These are phyloP conservation scores for Corythaeola cristata DNA, from an alignment of 2,113 vertebrate genomes.

Conservation along the genomic window DNA sequence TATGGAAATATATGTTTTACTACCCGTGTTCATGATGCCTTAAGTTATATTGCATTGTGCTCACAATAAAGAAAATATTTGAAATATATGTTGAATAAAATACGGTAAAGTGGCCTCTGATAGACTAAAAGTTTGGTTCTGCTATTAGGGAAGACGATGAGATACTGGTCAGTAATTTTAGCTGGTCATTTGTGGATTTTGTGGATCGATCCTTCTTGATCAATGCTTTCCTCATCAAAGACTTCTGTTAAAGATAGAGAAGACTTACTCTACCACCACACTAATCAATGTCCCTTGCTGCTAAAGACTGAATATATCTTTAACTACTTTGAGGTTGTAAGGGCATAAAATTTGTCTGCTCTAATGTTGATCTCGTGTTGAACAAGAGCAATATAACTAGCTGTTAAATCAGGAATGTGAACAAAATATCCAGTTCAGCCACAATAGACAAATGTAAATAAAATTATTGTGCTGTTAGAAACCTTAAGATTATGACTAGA, in stretches of 20 bases:
- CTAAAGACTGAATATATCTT: not conserved
- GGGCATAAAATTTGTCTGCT: not conserved
- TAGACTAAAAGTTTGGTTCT: not conserved
- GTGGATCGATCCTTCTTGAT: not conserved
- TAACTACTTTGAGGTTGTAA: not conserved
- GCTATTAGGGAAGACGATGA: not conserved
- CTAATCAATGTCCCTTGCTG: not conserved
- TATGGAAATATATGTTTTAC: accelerated
- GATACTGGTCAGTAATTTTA: not conserved
- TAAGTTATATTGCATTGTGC: not conserved
- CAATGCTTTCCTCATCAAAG: not conserved
- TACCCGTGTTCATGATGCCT: not conserved
- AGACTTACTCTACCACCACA: not conserved
- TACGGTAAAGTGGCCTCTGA: not conserved
- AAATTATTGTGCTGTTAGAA: not conserved
- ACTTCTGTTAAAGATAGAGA: not conserved
- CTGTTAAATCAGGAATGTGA: not conserved
- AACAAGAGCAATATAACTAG: not conserved
- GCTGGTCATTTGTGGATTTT: not conserved
- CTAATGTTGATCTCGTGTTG: not conserved
- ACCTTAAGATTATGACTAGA: not conserved
- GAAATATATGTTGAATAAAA: not conserved
- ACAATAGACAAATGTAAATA: not conserved
- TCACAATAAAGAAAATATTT: not conserved
- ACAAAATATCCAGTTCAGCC: not conserved